Evolutionary conservation across 2,888 invertebrate species (phyloP), one percentile per base, ranked within the genome.

Genomic region (Epinotia demarniana): DNA sequence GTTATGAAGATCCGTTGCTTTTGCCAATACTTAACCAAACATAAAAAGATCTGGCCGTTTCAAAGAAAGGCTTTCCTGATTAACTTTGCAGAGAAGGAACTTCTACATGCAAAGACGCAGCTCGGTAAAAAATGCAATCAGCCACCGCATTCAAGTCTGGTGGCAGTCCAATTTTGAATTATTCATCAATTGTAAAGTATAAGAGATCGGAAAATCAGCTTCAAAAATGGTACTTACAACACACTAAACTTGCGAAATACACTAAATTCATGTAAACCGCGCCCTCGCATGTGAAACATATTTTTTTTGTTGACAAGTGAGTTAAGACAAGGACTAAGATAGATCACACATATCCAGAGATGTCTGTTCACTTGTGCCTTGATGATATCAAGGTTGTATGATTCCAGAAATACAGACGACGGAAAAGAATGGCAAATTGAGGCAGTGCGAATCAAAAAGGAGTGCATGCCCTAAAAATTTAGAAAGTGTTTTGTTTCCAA

Each of bases 141-240:
- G 80, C 77, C 81, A 81, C 81, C 81, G 82, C 83, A 85, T 85
- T 81, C 77, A 79, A 81, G 77, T 82, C 78, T 80, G 79, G 72
- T 71, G 78, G 77, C 70, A 55, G 78, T 77, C 78, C 77, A 78
- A 81, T 77, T 79, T 77, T 86, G 85, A 86, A 86, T 87, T 79
- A 87, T 86, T 83, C 81, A 86, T 81, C 78, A 72, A 78, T 76
- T 71, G 77, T 78, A 73, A 73, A 77, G 11, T 76, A 78, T 46
- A 67, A 62, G 60, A 67, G 55, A 58, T 27, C n/a, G 13, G 66
- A 66, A 71, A 66, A 66, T 55, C 49, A 60, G 63, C 23, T 61
- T 62, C 19, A 58, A 68, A 67, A 67, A 43, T 43, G 19, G 39
- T 13, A n/a, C 11, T 16, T 3, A 13, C 12, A 46, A 16, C 16